These are phyloP conservation scores for Lasioglossum malachurum DNA, from an alignment of 2,888 invertebrate species.

Conservation along the genomic window DNA sequence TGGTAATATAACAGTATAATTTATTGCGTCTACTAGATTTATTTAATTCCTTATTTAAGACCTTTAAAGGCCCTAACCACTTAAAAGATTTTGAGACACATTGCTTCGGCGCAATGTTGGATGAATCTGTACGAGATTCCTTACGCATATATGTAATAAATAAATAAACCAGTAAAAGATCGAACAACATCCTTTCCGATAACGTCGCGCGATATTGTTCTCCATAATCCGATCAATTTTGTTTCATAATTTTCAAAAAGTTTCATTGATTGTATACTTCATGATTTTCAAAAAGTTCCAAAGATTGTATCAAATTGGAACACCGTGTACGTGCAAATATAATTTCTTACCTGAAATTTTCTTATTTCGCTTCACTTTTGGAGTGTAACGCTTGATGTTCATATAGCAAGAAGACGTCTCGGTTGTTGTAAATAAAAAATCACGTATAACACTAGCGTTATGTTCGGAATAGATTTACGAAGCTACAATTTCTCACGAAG, in stretches of 20 bases:
- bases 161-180: not conserved
- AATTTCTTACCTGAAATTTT: not conserved
- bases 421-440: not conserved
- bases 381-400: not conserved
- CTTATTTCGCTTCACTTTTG: not conserved
- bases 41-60: not conserved
- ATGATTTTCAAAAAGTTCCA: not conserved
- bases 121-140: too few relatives aligned
- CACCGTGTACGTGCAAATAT: not conserved
- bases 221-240: not conserved
- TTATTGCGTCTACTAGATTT: not conserved
- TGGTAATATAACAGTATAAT: too few relatives aligned
- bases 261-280: not conserved
- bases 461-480: not conserved
- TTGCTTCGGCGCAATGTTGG: too few relatives aligned
- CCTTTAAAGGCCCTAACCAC: too few relatives aligned
- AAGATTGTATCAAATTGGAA: not conserved
- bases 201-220: not conserved
- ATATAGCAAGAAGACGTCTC: not conserved
- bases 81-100: too few relatives aligned
- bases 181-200: not conserved
- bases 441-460: not conserved
- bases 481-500: conserved; percentile 1
- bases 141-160: too few relatives aligned
- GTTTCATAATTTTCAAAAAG: not conserved